Base-by-base conservation (phyloP, 2,113 vertebrate species). In the Junco hyemalis region DNA sequence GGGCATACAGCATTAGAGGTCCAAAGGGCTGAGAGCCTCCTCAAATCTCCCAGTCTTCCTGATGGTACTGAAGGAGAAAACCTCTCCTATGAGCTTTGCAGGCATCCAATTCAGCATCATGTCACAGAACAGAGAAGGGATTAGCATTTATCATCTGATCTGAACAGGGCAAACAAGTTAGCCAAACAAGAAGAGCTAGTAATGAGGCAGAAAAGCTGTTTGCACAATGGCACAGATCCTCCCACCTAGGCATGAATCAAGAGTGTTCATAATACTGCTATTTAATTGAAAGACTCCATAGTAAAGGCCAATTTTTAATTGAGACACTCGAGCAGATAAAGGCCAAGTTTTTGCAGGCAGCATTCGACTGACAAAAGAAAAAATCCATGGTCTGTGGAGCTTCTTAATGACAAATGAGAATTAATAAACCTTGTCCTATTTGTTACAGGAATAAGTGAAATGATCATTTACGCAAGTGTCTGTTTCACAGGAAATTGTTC, bases 161-260 rank as follows among this genome's bases (percentile, higher is more conserved):
- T 53, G 51, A 53, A 29, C 51, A 29, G 12, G 21, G n/a, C 53
- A 92, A 92, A 95, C 33, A 92, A 89, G 48, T 64, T 50, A 86
- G 45, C 44, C 81, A 89, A 95, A 93, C 48, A 87, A 90, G 57
- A 92, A 60, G 65, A 85, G 70, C n/a, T 69, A 35, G 50, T 88
- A 91, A 94, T 82, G 91, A 91, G 65, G 66, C 66, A 90, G 74
- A 93, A 91, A 87, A 93, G 84, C 70, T 94, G 72, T 71, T 36
- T 35, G 44, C 50, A 89, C 73, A 86, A 57, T 12, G 63, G 42
- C 44, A 86, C 26, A 40, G 40, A 76, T 79, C 69, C 70, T 66
- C 73, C 63, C 61, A 93, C 83, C 84, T 76, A 92, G 73, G 36
- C 48, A 33, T 24, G 42, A 65, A 71, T 57, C 54, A 85, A n/a